Conservation (phyloP, 2,888 invertebrate genomes). For the Isotomurus palustris region DNA sequence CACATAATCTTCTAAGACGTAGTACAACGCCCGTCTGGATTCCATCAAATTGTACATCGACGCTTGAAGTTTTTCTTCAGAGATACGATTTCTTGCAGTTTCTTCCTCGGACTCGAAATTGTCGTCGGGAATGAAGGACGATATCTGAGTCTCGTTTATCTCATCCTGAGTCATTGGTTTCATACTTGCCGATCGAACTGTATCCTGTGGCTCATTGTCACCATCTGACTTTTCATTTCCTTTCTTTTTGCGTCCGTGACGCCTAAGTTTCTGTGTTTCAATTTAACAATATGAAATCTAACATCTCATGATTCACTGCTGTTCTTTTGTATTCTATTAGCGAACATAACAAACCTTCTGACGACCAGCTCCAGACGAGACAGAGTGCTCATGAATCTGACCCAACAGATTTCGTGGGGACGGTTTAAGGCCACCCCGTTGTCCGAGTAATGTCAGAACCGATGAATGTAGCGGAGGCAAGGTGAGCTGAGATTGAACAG, state of each 20-base stretch:
- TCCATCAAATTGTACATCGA: conserved; percentile 5
- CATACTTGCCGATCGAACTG: conserved; percentile 2
- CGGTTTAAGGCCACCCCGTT: conserved; percentile 26
- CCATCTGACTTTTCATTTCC: conserved; percentile 19
- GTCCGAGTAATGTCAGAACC: conserved; percentile 41
- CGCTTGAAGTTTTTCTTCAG: background rate
- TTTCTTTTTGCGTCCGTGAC: conserved; percentile 33
- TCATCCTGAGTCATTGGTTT: conserved; percentile 26
- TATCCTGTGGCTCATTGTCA: conserved; percentile 17
- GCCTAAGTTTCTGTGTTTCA: conserved; percentile 29
- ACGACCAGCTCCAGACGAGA: conserved; percentile 15
- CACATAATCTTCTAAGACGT: conserved; percentile 37
- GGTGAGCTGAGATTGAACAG: too few species aligned
- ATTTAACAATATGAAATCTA: background rate
- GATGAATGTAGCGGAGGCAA: conserved; percentile 44
- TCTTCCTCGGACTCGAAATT: background rate
- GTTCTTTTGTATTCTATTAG: background rate
- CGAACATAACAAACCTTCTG: conserved; percentile 13
- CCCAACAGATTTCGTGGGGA: conserved; percentile 19
- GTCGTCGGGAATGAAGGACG: conserved; percentile 5
- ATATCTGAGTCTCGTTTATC: conserved; percentile 41
- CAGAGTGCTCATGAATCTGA: background rate
- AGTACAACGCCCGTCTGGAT: conserved; percentile 22
- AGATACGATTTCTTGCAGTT: background rate
- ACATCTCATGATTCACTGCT: background rate